Evolutionary conservation across 1,140 invertebrate species (phyloP).

Genomic region (Heliconius melpomene): DNA sequence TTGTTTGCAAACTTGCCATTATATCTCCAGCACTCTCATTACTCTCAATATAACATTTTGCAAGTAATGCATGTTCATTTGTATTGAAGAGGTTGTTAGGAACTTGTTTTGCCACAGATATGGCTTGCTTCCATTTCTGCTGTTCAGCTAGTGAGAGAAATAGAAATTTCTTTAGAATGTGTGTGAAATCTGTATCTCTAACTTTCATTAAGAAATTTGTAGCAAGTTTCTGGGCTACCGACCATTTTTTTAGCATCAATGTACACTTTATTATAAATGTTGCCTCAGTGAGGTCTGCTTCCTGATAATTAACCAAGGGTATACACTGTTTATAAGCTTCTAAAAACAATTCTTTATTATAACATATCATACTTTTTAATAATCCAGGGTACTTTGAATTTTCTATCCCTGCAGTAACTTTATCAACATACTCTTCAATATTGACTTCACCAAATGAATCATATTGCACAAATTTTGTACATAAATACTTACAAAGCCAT

Average conservation of each 20-base stretch:
- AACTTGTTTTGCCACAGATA: conserved; percentile 53
- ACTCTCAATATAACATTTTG: conserved; percentile 69
- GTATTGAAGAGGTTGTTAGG: conserved; percentile 48
- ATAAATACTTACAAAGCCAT: conserved; percentile 64
- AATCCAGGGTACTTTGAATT: conserved; percentile 83
- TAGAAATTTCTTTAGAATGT: conserved; percentile 58
- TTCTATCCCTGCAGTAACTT: conserved; percentile 77
- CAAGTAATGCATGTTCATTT: conserved; percentile 57
- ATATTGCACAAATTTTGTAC: conserved; percentile 57
- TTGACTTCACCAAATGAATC: conserved; percentile 61
- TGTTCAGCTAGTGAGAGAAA: conserved; percentile 70
- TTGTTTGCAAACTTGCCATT: conserved; percentile 53
- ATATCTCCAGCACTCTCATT: conserved; percentile 56
- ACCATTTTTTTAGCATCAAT: conserved; percentile 82
- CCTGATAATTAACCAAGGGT: conserved; percentile 66
- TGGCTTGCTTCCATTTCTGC: conserved; percentile 79
- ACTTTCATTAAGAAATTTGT: conserved; percentile 71
- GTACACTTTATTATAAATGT: conserved; percentile 79
- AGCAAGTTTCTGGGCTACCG: conserved; percentile 81
- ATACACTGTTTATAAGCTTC: conserved; percentile 79
- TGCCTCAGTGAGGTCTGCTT: conserved; percentile 62
- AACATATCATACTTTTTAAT: conserved; percentile 83
- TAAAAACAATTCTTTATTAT: conserved; percentile 78
- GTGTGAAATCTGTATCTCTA: conserved; percentile 53
- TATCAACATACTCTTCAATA: conserved; percentile 59